Conservation (phyloP, 2,888 invertebrate species). For the Cheilosia scutellata region DNA sequence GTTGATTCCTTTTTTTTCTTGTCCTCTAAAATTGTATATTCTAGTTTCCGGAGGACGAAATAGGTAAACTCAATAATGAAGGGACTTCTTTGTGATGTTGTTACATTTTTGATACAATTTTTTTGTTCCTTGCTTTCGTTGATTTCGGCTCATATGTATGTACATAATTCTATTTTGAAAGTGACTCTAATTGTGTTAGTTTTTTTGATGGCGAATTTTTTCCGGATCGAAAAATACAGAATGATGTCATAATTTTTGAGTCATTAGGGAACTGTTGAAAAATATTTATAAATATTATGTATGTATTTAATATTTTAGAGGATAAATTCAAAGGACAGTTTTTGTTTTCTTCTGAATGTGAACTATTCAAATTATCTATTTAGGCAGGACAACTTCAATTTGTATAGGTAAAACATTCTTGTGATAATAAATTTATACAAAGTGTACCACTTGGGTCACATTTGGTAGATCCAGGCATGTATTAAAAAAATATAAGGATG, state of each 20-base stretch:
- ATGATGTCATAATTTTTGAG: conserved; percentile 6
- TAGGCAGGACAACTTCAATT: no score
- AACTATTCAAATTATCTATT: no score
- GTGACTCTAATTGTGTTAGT: conserved; percentile 41
- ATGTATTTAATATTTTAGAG: not conserved
- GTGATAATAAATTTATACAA: no score
- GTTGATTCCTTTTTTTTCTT: conserved; percentile 42
- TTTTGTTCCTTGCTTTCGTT: not conserved
- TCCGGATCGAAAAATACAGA: conserved; percentile 9
- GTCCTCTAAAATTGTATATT: conserved; percentile 8
- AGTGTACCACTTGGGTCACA: no score
- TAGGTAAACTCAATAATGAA: conserved; percentile 55
- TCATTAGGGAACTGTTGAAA: not conserved
- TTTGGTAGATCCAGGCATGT: no score
- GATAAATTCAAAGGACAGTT: no score
- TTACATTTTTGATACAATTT: not conserved
- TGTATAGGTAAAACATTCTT: no score
- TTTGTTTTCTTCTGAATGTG: no score
- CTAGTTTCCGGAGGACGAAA: conserved; percentile 49
- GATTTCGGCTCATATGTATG: not conserved
- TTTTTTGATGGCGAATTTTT: conserved; percentile 15
- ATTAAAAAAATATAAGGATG: no score
- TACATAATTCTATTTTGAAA: not conserved
- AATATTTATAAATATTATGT: not conserved
- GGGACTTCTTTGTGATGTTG: conserved; percentile 27